These are phyloP conservation scores for Zoanthus gigantus DNA, from an alignment of 92 coral and sea anemone species.

Conservation along the genomic window DNA sequence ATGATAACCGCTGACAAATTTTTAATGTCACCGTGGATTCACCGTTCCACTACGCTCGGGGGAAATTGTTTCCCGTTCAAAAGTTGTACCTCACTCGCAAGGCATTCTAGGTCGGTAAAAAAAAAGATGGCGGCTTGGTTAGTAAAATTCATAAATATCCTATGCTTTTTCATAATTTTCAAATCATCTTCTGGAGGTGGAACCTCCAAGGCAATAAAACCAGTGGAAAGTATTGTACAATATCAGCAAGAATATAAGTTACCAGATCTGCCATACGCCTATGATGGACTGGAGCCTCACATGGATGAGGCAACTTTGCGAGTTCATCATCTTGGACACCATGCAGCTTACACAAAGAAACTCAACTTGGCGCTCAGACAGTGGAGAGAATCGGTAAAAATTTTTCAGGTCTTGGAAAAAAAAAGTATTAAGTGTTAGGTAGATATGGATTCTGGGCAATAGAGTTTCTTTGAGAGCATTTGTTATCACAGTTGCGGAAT, in stretches of 20 bases:
- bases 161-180: background rate
- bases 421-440: background rate
- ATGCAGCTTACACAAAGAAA: conserved; percentile 86
- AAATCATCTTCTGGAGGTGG: background rate
- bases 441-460: too few species aligned
- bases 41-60: too few species aligned
- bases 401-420: background rate
- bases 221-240: conserved; percentile 65
- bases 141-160: background rate
- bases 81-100: background rate
- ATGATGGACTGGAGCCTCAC: conserved; percentile 82
- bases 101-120: conserved; percentile 12
- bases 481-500: too few species aligned
- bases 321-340: conserved; percentile 90
- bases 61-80: too few species aligned
- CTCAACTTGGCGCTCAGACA: conserved; percentile 79
- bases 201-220: conserved; percentile 23
- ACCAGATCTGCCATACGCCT: conserved; percentile 81
- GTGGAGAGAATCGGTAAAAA: conserved; percentile 87
- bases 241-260: conserved; percentile 77
- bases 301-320: conserved; percentile 88
- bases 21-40: too few species aligned
- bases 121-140: conserved; percentile 27
- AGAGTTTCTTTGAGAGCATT: too few species aligned
- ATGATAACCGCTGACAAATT: too few species aligned